Conservation (phyloP, 2,797 vertebrate genomes). For the Tapirus indicus region DNA sequence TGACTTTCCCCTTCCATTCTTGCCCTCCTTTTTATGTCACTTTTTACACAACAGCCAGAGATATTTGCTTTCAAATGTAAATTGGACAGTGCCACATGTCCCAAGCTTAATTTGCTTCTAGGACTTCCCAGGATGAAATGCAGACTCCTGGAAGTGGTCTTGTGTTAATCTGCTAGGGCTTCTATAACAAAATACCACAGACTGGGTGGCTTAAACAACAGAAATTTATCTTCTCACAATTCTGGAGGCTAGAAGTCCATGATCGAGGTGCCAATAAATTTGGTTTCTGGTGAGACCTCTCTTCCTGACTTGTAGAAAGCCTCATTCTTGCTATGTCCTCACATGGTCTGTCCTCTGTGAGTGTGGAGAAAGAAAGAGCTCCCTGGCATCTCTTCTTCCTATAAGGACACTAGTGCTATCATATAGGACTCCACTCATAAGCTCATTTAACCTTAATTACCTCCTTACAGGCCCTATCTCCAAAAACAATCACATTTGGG, state of each 20-base stretch:
- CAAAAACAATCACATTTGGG: neutral
- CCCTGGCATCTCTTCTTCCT: neutral
- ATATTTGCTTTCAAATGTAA: conserved; percentile 41
- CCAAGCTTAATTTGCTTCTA: conserved; percentile 20
- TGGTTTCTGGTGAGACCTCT: neutral
- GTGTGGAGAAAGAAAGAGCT: neutral
- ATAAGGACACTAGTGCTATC: neutral
- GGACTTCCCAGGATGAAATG: neutral
- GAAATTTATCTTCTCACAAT: neutral
- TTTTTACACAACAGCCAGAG: conserved; percentile 39
- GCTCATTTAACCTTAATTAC: neutral
- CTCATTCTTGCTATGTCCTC: neutral
- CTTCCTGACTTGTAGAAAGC: neutral
- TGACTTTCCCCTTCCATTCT: neutral
- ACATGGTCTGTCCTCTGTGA: neutral
- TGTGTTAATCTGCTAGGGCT: neutral
- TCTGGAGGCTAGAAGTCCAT: neutral
- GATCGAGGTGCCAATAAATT: neutral
- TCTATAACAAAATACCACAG: neutral
- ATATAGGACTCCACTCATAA: neutral
- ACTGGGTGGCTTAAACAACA: neutral
- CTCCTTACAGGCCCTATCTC: neutral
- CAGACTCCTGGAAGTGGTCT: neutral
- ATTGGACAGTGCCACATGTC: neutral
- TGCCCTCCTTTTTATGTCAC: neutral